Conservation (phyloP, 2,113 vertebrate species). For the Probosciger aterrimus region DNA sequence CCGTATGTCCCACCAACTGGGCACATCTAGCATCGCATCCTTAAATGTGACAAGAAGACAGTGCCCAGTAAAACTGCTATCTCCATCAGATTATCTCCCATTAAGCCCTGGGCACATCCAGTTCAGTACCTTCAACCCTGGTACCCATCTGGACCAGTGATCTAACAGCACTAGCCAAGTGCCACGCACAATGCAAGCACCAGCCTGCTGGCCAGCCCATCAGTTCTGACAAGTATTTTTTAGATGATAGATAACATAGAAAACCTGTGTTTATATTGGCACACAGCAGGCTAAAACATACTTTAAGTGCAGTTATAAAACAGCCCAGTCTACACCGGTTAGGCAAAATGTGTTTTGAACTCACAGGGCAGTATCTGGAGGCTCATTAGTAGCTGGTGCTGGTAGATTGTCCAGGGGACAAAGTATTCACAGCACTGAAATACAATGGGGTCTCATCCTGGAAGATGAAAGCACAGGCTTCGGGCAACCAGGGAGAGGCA, state of each 20-base stretch:
- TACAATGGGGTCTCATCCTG: background rate
- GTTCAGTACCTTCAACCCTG: background rate
- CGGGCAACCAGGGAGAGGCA: too few species aligned
- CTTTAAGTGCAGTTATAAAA: background rate
- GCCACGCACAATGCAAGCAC: accelerated
- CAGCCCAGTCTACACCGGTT: background rate
- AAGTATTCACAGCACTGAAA: background rate
- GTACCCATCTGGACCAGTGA: background rate
- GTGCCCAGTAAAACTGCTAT: accelerated
- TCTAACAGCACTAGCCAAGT: background rate
- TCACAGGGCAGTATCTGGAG: background rate
- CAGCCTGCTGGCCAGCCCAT: background rate
- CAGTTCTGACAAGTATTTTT: background rate
- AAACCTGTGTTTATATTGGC: constrained; percentile 16
- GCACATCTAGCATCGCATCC: accelerated
- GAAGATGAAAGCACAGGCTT: background rate
- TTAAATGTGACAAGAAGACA: accelerated
- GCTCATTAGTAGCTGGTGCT: background rate
- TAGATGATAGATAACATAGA: background rate
- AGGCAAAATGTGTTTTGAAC: background rate
- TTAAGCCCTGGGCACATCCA: background rate
- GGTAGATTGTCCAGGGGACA: background rate
- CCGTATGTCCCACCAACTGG: background rate
- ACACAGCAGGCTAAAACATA: background rate
- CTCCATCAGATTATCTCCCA: accelerated